Evolutionary conservation across 1,140 invertebrate genomes (phyloP).

Genomic region (Liolophura sinensis): DNA sequence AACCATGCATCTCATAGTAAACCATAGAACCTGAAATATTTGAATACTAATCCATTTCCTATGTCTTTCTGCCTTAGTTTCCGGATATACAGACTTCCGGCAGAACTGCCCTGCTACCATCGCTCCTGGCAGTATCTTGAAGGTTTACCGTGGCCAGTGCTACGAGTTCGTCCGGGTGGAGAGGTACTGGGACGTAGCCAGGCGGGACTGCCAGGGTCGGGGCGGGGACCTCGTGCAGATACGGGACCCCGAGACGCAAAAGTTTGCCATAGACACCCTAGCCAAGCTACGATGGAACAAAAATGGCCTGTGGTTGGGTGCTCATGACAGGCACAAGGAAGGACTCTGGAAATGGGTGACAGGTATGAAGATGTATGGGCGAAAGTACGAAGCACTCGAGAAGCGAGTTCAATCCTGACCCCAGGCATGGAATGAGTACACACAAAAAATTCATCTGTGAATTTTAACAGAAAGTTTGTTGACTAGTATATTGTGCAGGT

Average conservation of each 20-base stretch:
- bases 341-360: constrained; percentile 33
- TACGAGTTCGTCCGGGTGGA: background rate
- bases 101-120: no score
- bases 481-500: no score
- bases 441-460: no score
- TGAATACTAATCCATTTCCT: no score
- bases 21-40: no score
- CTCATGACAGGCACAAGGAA: constrained; percentile 25
- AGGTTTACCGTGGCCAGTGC: no score
- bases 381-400: background rate
- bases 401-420: background rate
- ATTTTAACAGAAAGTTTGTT: no score
- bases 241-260: constrained; percentile 17
- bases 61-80: no score
- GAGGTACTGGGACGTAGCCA: constrained; percentile 23
- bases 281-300: constrained; percentile 16
- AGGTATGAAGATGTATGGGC: background rate
- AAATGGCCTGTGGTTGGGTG: constrained; percentile 37
- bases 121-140: no score
- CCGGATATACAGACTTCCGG: no score
- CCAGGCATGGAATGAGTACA: no score
- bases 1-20: no score
- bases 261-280: constrained; percentile 25
- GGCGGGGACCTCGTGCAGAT: constrained; percentile 30
- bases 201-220: constrained; percentile 11